These are phyloP conservation scores for Onychomys leucogaster DNA, from an alignment of 2,797 vertebrate genomes.

Conservation along the genomic window DNA sequence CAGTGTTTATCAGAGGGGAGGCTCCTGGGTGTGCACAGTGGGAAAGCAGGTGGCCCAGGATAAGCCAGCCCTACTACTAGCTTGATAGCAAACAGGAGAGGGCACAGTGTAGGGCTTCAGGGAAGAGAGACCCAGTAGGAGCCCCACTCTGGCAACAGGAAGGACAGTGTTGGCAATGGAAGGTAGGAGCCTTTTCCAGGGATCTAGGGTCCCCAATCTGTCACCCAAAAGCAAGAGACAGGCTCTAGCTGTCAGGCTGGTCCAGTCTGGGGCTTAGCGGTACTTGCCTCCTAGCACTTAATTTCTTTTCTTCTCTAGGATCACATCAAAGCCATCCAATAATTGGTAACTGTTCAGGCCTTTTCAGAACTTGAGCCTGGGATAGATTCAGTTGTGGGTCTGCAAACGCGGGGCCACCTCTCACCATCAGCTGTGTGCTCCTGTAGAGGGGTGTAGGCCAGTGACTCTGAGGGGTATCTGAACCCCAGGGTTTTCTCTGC, in stretches of 20 bases:
- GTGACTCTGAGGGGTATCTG: neutral
- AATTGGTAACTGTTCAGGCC: neutral
- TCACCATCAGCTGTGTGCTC: neutral
- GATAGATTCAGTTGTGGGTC: neutral
- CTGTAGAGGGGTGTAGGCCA: neutral
- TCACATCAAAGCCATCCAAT: neutral
- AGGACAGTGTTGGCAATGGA: slow-evolving; percentile 56
- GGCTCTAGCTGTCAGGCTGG: too few species aligned
- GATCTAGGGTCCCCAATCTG: fast-evolving
- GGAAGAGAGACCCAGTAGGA: too few species aligned
- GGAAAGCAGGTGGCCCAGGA: neutral
- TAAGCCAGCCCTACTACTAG: neutral
- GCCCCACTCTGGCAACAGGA: neutral
- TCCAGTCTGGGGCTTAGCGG: neutral
- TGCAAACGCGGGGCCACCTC: neutral
- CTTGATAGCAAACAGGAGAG: neutral
- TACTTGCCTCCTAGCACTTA: neutral
- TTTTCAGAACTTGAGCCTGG: neutral
- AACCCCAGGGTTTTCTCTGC: neutral
- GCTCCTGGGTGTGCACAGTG: neutral
- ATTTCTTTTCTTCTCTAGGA: neutral
- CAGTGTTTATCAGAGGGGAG: neutral
- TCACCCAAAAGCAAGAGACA: neutral
- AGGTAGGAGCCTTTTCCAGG: slow-evolving; percentile 44
- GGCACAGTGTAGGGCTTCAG: neutral